A percentile compares a stretch with the other conserved stretches of the same genome.
phyloP scores from a whole-genome alignment of 2,888 invertebrate species.

The Ectemnius cavifrons region DNA sequence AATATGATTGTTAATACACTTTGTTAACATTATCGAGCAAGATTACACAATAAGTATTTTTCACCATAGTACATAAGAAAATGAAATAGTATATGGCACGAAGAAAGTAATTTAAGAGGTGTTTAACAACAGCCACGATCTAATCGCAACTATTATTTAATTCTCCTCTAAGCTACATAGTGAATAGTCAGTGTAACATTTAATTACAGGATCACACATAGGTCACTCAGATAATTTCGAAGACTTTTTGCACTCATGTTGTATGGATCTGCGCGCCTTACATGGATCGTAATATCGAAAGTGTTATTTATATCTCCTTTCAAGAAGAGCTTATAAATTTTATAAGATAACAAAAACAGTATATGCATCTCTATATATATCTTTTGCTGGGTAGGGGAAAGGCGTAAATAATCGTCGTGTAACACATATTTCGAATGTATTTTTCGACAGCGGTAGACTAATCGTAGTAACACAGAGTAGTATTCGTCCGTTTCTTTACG shows the following conservation, averaged over 20 bases:
- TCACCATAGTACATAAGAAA: conserved; percentile 53
- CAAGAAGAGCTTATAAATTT: too few relatives aligned
- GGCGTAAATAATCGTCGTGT: conserved; percentile 27
- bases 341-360: too few relatives aligned
- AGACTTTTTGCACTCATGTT: conserved; percentile 23
- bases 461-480: background rate
- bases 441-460: conserved; percentile 11
- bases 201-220: conserved; percentile 32
- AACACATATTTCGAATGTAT: conserved; percentile 36
- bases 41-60: conserved; percentile 66
- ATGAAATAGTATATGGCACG: background rate
- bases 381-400: background rate
- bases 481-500: conserved; percentile 19
- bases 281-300: conserved; percentile 11
- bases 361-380: too few relatives aligned
- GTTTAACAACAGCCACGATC: conserved; percentile 35
- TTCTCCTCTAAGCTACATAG: conserved; percentile 23
- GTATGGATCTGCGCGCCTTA: conserved; percentile 19
- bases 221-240: conserved; percentile 23
- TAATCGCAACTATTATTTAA: conserved; percentile 38
- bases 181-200: conserved; percentile 25
- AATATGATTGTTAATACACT: conserved; percentile 64
- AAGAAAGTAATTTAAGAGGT: conserved; percentile 46
- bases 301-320: conserved; percentile 15
- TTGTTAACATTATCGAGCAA: conserved; percentile 64